Base-by-base conservation (phyloP, 2,797 vertebrate genomes). In the Argya squamiceps region DNA sequence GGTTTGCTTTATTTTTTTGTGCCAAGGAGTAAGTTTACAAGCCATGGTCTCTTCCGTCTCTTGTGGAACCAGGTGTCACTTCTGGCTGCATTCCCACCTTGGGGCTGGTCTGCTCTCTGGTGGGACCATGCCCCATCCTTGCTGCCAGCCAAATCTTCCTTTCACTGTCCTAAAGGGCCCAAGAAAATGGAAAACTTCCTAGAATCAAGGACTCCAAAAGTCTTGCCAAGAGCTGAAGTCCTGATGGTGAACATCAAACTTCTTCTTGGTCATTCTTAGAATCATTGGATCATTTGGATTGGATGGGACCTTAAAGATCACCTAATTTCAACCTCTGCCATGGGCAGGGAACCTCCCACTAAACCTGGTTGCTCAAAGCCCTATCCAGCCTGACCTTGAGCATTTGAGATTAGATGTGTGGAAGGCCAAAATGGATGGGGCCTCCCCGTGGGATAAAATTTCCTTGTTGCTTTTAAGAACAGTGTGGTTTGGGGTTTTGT, bases 61-160 rank as follows among this genome's bases (percentile, higher is more conserved):
- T 37, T 4, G 1, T 58, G 55, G 63, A 58, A 5, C 14, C 39
- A 59, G 7, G 8, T 34, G 47, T 78, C 83, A 41, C 23, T 11
- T 88, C 32, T 62, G 32, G 32, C 46, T 83, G 17, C 5, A 5
- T 10, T 80, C 17, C 17, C 17, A n/a, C 4, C 36, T 63, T 2
- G 0, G 24, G 24, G 20, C 30, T 4, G 2, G 5, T 53, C 52
- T n/a, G 0, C 21, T 78, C 8, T 19, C 10, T 1, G 1, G 3
- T 69, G 56, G 39, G 24, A 70, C n/a, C 4, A 0, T 80, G 34
- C 12, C 21, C 26, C 46, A 44, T 62, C 27, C n/a, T 81, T 0
- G 0, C n/a, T 65, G 60, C 43, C 29, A 55, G 15, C 36, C 53
- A 59, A 2, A 24, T 74, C 30, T 70, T 84, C 47, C 22, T 87